Base-by-base conservation (phyloP, 2,888 invertebrate genomes). In the Alitta virens region DNA sequence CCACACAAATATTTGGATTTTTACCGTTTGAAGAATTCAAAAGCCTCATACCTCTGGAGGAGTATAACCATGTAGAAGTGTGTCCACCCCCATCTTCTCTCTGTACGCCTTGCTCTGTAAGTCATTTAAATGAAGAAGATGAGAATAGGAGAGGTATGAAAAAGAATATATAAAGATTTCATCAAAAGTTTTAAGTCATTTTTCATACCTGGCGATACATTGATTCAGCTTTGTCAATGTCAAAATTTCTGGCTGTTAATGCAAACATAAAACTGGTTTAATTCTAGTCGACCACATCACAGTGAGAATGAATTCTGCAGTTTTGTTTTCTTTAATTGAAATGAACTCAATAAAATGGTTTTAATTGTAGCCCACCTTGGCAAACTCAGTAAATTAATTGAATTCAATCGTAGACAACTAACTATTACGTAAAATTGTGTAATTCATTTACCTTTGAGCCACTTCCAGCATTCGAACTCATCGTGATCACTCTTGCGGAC, bases 141-240 rank as follows among this genome's bases (percentile, higher is more conserved):
- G n/a, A n/a, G n/a, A n/a, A n/a, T n/a, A n/a, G n/a, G n/a, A n/a
- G n/a, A n/a, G n/a, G n/a, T n/a, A n/a, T n/a, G n/a, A n/a, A n/a
- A n/a, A n/a, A n/a, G n/a, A n/a, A n/a, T n/a, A n/a, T n/a, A n/a
- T n/a, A n/a, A n/a, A n/a, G 27, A 38, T n/a, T 54, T 56, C 2
- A 56, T 42, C 38, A 24, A 42, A 42, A 23, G 27, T 25, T 7
- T n/a, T 7, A 40, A 18, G n/a, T 42, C 25, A 21, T n/a, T 14
- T 16, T 71, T 86, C 88, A 88, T 85, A 94, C 94, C 76, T 90
- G 89, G 84, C 91, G 85, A 2, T 94, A 84, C 94, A 94, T 94
- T 83, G 91, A 90, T 81, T 94, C 94, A 0, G 94, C 91, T 16
- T 90, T 92, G 55, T 87, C 88, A 0, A 89, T 78, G 77, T 94